Conservation (phyloP, 92 coral and sea anemone species). For the Parazoanthus swiftii region DNA sequence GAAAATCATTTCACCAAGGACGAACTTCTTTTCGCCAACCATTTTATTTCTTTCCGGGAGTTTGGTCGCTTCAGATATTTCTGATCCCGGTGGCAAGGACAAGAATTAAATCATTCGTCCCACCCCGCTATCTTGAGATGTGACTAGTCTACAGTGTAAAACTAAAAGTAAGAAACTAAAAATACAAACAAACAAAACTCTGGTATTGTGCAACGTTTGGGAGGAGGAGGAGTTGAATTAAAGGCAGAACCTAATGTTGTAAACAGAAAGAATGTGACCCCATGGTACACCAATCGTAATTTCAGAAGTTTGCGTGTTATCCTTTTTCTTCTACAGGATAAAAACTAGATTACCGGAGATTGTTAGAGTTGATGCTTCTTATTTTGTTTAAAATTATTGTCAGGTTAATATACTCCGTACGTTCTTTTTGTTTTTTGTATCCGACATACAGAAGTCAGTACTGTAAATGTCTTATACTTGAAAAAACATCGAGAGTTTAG, state of each 20-base stretch:
- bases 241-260: too few relatives aligned
- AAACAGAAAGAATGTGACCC: too few relatives aligned
- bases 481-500: slow-evolving; percentile 6
- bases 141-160: slow-evolving; percentile 4
- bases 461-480: not conserved
- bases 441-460: not conserved
- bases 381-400: slow-evolving; percentile 2
- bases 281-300: too few relatives aligned
- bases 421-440: not conserved
- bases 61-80: slow-evolving; percentile 9
- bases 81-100: slow-evolving; percentile 10
- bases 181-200: not conserved
- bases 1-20: slow-evolving; percentile 3
- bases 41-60: slow-evolving; percentile 6
- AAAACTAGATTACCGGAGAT: too few relatives aligned
- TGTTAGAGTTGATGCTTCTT: not conserved
- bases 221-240: not conserved
- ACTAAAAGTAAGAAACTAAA: slow-evolving; percentile 1
- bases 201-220: slow-evolving; percentile 1
- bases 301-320: too few relatives aligned
- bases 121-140: not conserved
- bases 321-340: too few relatives aligned
- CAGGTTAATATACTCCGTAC: slow-evolving; percentile 4
- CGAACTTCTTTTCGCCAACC: slow-evolving; percentile 5
- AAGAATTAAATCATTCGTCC: not conserved